phyloP scores from a whole-genome alignment of 1,140 invertebrate species.

The Amphibalanus amphitrite region DNA sequence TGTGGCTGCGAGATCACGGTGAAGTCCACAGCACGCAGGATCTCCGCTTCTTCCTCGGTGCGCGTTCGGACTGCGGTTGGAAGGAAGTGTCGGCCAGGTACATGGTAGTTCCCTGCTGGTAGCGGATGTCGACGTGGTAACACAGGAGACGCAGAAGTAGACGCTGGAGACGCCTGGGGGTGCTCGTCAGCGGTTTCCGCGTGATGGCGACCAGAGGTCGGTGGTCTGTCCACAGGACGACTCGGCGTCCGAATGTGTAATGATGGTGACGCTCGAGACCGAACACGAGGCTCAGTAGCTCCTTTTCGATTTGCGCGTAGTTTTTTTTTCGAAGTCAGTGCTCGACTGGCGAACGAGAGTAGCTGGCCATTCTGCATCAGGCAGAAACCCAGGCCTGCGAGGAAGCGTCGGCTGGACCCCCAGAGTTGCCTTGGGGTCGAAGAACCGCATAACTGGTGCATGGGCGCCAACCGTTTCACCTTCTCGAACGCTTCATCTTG shows the following conservation, averaged over 20 bases:
- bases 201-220: background rate
- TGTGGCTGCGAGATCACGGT: background rate
- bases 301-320: conserved; percentile 16
- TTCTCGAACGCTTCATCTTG: background rate
- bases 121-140: conserved; percentile 5
- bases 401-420: conserved; percentile 3
- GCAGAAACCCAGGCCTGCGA: conserved; percentile 3
- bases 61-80: background rate
- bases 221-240: conserved; percentile 6
- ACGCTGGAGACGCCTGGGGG: conserved; percentile 4
- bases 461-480: background rate
- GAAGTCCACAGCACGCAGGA: background rate
- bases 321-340: conserved; percentile 25
- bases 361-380: conserved; percentile 6
- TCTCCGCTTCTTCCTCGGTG: background rate
- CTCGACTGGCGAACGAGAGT: conserved; percentile 10
- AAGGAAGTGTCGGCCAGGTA: background rate
- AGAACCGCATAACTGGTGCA: background rate
- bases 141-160: conserved; percentile 4
- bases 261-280: conserved; percentile 7
- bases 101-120: background rate
- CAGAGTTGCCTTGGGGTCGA: background rate
- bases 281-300: conserved; percentile 7
- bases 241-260: conserved; percentile 5
- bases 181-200: conserved; percentile 2